phyloP scores from a whole-genome alignment of 2,797 vertebrate species.

The Saxicola maurus region DNA sequence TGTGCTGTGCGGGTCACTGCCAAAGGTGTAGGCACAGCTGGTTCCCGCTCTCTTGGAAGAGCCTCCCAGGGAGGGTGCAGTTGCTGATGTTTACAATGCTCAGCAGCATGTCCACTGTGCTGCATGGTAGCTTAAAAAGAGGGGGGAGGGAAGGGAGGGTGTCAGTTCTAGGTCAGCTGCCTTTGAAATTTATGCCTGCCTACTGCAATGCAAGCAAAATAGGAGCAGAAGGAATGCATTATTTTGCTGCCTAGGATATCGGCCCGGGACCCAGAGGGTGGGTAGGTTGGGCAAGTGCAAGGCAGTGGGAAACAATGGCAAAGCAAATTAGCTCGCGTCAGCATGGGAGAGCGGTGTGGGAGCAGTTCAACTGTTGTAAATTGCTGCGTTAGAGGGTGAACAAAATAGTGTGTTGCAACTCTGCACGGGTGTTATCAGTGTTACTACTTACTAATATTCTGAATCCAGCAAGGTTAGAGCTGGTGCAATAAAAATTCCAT shows the following conservation, averaged over 20 bases:
- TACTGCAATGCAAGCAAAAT: neutral
- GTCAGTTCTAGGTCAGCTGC: neutral
- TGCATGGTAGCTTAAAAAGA: neutral
- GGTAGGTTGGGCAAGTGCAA: slow-evolving; percentile 6
- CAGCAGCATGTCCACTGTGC: neutral
- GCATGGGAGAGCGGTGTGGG: neutral
- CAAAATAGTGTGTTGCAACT: neutral
- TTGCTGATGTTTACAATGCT: neutral
- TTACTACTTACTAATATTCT: neutral
- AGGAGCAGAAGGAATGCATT: slow-evolving; percentile 1
- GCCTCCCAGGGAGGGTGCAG: neutral
- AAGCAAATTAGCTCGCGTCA: neutral
- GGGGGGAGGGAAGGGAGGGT: neutral
- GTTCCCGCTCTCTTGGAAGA: neutral
- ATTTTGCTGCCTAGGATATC: neutral
- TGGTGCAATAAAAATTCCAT: neutral
- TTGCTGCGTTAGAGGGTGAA: neutral
- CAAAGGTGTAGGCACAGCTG: neutral
- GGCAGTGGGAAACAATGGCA: slow-evolving; percentile 1
- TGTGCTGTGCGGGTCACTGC: rapidly evolving
- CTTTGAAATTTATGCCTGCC: slow-evolving; percentile 19
- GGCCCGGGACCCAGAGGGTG: neutral
- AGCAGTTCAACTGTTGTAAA: neutral
- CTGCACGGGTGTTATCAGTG: neutral
- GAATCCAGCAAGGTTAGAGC: neutral